Percentiles rank a stretch among this genome's conserved stretches.
These are phyloP conservation scores for Polymixis flavicincta DNA, from an alignment of 2,888 invertebrate species.

Conservation along the genomic window DNA sequence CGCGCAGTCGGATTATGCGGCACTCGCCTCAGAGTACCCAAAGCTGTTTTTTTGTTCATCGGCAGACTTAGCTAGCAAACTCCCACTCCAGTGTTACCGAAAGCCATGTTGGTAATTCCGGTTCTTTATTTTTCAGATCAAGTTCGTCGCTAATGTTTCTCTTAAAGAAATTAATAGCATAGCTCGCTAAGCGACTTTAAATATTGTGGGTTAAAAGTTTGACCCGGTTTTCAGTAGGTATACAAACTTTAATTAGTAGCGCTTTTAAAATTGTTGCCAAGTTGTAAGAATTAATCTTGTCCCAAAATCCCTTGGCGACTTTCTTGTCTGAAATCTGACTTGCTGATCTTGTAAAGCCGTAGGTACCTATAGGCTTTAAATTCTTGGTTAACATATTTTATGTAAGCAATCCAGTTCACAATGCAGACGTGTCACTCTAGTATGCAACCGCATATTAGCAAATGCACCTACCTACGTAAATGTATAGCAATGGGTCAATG, in stretches of 20 bases:
- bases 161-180: constrained; percentile 28
- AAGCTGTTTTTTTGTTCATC: neutral
- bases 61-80: neutral
- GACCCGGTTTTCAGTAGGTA: constrained; percentile 29
- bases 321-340: constrained; percentile 17
- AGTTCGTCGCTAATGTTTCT: constrained; percentile 19
- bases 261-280: constrained; percentile 42
- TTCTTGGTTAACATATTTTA: constrained; percentile 18
- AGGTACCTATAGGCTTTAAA: neutral
- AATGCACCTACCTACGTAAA: neutral
- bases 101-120: constrained; percentile 4
- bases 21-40: neutral
- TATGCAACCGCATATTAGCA: constrained; percentile 26
- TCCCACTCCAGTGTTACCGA: neutral
- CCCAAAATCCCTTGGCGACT: neutral
- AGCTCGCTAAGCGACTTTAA: constrained; percentile 30
- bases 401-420: constrained; percentile 13
- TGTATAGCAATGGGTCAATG: neutral
- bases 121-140: constrained; percentile 12
- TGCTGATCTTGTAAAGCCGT: constrained; percentile 9
- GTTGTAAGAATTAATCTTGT: constrained; percentile 15
- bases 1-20: neutral
- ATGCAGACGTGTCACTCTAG: constrained; percentile 2
- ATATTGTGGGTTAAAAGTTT: constrained; percentile 27
- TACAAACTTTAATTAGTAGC: constrained; percentile 31